phyloP scores from a whole-genome alignment of 2,888 invertebrate genomes.

The Rhagonycha fulva region DNA sequence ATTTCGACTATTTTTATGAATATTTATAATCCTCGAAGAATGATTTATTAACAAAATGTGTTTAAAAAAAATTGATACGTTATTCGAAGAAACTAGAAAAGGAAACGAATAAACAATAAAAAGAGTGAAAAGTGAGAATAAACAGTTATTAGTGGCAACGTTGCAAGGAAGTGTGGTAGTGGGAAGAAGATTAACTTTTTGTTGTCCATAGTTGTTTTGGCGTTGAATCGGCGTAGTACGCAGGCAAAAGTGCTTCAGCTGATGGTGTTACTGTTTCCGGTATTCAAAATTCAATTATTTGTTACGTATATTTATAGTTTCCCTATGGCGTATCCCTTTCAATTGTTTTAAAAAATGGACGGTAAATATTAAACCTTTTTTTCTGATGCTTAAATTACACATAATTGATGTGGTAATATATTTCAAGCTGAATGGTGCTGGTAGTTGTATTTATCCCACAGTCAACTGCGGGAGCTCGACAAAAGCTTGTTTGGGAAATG shows the following conservation, averaged over 20 bases:
- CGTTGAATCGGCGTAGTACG: background rate
- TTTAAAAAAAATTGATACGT: no score
- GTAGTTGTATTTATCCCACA: constrained; percentile 34
- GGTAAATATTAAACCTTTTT: constrained; percentile 24
- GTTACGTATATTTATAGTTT: background rate
- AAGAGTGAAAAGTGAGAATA: background rate
- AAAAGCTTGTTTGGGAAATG: constrained; percentile 50
- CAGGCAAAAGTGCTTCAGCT: background rate
- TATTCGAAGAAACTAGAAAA: no score
- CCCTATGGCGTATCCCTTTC: background rate
- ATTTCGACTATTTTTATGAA: no score
- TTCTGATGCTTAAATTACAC: constrained; percentile 19
- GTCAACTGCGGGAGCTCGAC: constrained; percentile 43
- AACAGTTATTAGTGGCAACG: background rate
- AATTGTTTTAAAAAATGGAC: constrained; percentile 1
- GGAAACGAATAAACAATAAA: no score
- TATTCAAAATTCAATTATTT: constrained; percentile 38
- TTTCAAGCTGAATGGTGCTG: constrained; percentile 16
- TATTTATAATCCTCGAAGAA: no score
- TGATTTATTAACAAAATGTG: no score
- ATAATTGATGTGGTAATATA: constrained; percentile 4
- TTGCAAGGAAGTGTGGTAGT: background rate
- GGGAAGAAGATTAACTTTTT: background rate
- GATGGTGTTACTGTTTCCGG: constrained; percentile 35
- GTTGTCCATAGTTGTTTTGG: constrained; percentile 1